Base-by-base conservation (phyloP, 2,888 invertebrate genomes). In the Pseudococcus longispinus region DNA sequence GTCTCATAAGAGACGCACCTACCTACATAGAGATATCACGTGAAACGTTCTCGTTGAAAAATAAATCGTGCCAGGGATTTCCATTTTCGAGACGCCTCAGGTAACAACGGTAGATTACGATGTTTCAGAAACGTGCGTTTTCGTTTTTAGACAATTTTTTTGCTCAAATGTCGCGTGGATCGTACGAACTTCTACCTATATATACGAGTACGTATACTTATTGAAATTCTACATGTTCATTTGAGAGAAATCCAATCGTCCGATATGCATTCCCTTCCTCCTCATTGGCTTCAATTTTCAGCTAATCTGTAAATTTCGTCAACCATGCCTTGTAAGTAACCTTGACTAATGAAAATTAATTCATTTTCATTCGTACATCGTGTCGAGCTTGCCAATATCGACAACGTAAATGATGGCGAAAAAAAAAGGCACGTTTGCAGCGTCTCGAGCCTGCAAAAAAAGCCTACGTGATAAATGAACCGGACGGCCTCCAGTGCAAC, bases 381-480 rank as follows among this genome's bases (percentile, higher is more conserved):
- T 51, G 65, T 26, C 65, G 65, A 65, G 23, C 23, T 65, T 26
- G 23, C 65, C 65, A 65, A 26, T 65, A 65, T 65, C 65, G 23
- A 65, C 65, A 26, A 26, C 65, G 26, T 65, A 65, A 65, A 65
- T 26, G 65, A 65, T 65, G 51, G 65, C 60, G 60, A 60, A 60
- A 65, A 65, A 65, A 26, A 26, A 26, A 60, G 60, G 60, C 9
- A 60, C 13, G 51, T 51, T 13, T 13, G 5, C 20, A 20, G 2
- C 18, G 51, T n/a, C 51, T 51, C 5, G 18, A 51, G n/a, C 13
- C 46, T 13, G 51, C n/a, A 51, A 51, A 51, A 51, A 51, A 51
- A 51, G 51, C n/a, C 23, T 11, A 26, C 65, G 65, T 65, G 65
- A 65, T 65, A 65, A 65, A 65, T 65, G 65, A 65, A 65, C 65